phyloP scores from a whole-genome alignment of 2,113 vertebrate genomes.

The Mellivora capensis region DNA sequence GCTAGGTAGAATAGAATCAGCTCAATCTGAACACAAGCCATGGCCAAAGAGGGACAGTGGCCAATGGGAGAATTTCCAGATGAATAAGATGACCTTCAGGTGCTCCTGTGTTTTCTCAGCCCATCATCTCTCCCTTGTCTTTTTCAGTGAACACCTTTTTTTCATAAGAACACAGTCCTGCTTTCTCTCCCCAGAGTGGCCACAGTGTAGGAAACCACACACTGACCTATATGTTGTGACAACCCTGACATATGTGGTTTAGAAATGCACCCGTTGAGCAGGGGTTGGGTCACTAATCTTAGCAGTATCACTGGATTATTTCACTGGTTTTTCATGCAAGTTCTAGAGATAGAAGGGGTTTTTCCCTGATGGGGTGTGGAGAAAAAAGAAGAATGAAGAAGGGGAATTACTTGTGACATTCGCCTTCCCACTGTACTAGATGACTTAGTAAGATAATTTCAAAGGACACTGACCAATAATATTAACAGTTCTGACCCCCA shows the following conservation, averaged over 20 bases:
- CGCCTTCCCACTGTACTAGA: neutral
- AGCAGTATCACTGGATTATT: neutral
- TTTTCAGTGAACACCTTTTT: neutral
- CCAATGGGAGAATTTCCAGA: constrained; percentile 21
- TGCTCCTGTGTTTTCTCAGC: neutral
- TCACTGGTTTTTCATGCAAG: constrained; percentile 1
- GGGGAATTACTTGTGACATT: constrained; percentile 48
- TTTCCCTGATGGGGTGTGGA: constrained; percentile 28
- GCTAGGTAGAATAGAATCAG: neutral
- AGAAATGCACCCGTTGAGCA: neutral
- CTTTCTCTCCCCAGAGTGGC: neutral
- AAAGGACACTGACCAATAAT: neutral
- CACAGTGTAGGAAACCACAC: constrained; percentile 48
- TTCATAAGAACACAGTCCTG: neutral
- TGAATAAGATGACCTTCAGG: constrained; percentile 49
- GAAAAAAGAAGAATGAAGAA: constrained; percentile 42
- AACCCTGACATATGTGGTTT: constrained; percentile 2
- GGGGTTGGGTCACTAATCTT: constrained; percentile 18
- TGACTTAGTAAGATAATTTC: constrained; percentile 21
- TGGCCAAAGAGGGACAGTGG: neutral
- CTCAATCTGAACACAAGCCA: constrained; percentile 1
- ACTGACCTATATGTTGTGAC: constrained; percentile 4
- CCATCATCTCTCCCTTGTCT: neutral
- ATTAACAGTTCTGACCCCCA: neutral
- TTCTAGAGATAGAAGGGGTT: constrained; percentile 44